Percentiles rank a stretch among this genome's conserved stretches.
Conservation (phyloP, 2,888 invertebrate species). For the Arrhopalites spinosus region DNA sequence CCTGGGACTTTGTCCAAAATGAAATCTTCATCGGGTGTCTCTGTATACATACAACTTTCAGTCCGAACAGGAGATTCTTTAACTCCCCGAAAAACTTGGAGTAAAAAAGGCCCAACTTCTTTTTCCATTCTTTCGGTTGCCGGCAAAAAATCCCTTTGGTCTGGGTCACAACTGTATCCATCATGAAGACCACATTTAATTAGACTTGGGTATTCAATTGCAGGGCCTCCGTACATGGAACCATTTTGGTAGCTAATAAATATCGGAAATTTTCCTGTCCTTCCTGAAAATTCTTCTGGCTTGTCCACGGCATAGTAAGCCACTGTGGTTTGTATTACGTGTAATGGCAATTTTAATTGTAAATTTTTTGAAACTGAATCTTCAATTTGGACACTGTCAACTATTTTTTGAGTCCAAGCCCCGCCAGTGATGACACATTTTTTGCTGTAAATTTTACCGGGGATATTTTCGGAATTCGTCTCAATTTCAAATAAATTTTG, state of each 20-base stretch:
- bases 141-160: conserved; percentile 39
- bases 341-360: conserved; percentile 41
- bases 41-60: conserved; percentile 51
- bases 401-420: conserved; percentile 50
- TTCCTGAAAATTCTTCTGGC: conserved; percentile 36
- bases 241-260: conserved; percentile 45
- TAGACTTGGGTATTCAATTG: conserved; percentile 47
- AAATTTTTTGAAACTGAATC: not conserved
- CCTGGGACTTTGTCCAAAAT: conserved; percentile 46
- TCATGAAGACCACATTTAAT: conserved; percentile 45
- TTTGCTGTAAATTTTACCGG: conserved; percentile 30
- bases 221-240: conserved; percentile 46
- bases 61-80: conserved; percentile 26
- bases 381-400: conserved; percentile 15
- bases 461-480: conserved; percentile 24
- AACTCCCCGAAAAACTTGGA: conserved; percentile 42
- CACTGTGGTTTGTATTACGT: conserved; percentile 43
- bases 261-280: conserved; percentile 45
- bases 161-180: conserved; percentile 44
- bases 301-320: conserved; percentile 49
- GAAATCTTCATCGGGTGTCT: conserved; percentile 48
- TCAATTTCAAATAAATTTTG: conserved; percentile 1
- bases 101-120: conserved; percentile 43
- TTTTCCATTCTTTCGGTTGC: conserved; percentile 27
- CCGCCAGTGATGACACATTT: conserved; percentile 51